Percentiles rank a stretch among this genome's conserved stretches.
phyloP scores from a whole-genome alignment of 2,888 invertebrate species.

The Pterostichus madidus region DNA sequence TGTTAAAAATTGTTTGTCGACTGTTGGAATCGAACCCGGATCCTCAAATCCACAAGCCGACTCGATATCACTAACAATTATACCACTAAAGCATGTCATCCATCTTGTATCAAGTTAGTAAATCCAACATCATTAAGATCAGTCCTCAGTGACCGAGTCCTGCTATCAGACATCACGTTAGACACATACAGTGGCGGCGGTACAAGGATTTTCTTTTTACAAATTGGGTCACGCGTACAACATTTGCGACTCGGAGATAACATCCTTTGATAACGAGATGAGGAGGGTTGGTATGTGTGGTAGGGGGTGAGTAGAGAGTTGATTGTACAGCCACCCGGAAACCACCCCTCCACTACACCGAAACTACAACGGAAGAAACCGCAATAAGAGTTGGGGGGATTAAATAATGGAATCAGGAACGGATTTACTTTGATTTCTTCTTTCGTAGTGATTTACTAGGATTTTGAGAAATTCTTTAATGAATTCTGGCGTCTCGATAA shows the following conservation, averaged over 20 bases:
- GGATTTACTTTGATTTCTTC: conserved; percentile 10
- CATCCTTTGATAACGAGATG: conserved; percentile 42
- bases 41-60: too few relatives aligned
- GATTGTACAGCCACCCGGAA: background rate
- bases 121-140: background rate
- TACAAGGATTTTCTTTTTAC: conserved; percentile 19
- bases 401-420: background rate
- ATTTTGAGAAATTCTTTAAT: too few relatives aligned
- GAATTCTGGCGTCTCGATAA: too few relatives aligned
- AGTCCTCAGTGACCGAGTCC: background rate
- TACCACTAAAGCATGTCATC: background rate
- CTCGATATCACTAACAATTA: too few relatives aligned
- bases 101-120: background rate
- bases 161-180: background rate
- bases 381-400: background rate
- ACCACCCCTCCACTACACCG: too few relatives aligned
- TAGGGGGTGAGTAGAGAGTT: background rate
- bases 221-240: conserved; percentile 30
- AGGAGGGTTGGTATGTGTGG: background rate
- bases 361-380: background rate
- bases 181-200: conserved; percentile 4
- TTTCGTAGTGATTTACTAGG: too few relatives aligned
- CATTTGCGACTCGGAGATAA: conserved; percentile 28
- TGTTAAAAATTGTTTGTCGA: too few relatives aligned
- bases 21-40: too few relatives aligned